Evolutionary conservation across 2,797 vertebrate genomes (phyloP).

Genomic region (Sciurus carolinensis): DNA sequence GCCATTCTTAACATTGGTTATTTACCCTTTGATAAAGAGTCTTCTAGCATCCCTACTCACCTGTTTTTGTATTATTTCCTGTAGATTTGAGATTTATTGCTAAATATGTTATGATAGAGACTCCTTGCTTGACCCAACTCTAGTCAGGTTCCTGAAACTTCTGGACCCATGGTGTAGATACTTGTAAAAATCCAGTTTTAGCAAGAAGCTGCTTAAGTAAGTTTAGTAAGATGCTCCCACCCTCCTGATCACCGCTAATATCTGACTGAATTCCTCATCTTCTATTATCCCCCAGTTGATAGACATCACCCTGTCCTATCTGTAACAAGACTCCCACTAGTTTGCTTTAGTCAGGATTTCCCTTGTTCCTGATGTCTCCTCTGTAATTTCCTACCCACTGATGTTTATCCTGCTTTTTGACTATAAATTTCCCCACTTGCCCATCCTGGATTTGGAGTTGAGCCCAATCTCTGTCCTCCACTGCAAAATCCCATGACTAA

Average conservation of each 20-base stretch:
- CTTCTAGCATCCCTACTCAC: slow-evolving; percentile 73
- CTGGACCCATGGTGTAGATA: neutral
- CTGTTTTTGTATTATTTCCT: slow-evolving; percentile 78
- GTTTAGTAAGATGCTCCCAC: neutral
- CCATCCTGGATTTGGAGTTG: neutral
- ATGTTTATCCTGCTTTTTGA: neutral
- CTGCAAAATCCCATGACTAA: neutral
- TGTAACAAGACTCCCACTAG: neutral
- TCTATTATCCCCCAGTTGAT: neutral
- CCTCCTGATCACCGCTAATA: too few relatives aligned
- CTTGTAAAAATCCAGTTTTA: neutral
- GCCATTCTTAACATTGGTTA: neutral
- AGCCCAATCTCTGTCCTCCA: neutral
- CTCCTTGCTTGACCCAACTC: neutral
- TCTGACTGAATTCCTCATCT: neutral
- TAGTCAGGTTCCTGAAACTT: neutral
- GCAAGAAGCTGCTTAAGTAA: neutral
- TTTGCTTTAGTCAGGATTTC: neutral
- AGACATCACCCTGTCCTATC: neutral
- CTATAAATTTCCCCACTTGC: neutral
- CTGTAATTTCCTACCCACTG: neutral
- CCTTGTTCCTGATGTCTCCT: neutral
- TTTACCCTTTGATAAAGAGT: slow-evolving; percentile 66
- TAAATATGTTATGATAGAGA: slow-evolving; percentile 39
- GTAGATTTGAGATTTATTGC: slow-evolving; percentile 81